phyloP scores from a whole-genome alignment of 2,888 invertebrate species.

The Tenthredo livida region DNA sequence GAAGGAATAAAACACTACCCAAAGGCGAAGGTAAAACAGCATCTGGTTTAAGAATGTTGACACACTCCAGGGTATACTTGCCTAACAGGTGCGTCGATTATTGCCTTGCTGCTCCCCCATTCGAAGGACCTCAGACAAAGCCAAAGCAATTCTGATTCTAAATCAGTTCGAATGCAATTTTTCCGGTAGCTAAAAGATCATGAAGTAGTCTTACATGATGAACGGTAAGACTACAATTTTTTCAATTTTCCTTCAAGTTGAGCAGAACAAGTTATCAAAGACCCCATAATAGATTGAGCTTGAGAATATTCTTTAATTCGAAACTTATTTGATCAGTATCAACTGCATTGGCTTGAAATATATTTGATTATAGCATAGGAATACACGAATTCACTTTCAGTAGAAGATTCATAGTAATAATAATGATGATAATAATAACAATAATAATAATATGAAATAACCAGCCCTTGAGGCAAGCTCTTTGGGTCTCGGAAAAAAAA shows the following conservation, averaged over 20 bases:
- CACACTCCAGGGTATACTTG: neutral
- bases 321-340: slow-evolving; percentile 6
- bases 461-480: neutral
- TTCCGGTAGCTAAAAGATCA: neutral
- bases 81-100: slow-evolving; percentile 30
- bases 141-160: neutral
- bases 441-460: neutral
- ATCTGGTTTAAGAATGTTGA: slow-evolving; percentile 26
- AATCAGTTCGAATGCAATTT: neutral
- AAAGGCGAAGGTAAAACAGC: neutral
- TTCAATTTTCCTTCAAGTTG: neutral
- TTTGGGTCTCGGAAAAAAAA: neutral
- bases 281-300: neutral
- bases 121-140: neutral
- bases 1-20: neutral
- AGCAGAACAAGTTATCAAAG: neutral
- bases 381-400: neutral
- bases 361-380: neutral
- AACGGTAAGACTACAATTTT: neutral
- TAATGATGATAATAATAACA: slow-evolving; percentile 1
- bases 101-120: neutral
- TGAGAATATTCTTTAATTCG: neutral
- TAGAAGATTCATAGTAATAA: neutral
- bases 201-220: neutral
- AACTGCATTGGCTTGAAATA: neutral